A percentile compares a stretch with the other conserved stretches of the same genome.
These are phyloP conservation scores for Antheraea pernyi DNA, from an alignment of 1,140 invertebrate genomes.

Conservation along the genomic window DNA sequence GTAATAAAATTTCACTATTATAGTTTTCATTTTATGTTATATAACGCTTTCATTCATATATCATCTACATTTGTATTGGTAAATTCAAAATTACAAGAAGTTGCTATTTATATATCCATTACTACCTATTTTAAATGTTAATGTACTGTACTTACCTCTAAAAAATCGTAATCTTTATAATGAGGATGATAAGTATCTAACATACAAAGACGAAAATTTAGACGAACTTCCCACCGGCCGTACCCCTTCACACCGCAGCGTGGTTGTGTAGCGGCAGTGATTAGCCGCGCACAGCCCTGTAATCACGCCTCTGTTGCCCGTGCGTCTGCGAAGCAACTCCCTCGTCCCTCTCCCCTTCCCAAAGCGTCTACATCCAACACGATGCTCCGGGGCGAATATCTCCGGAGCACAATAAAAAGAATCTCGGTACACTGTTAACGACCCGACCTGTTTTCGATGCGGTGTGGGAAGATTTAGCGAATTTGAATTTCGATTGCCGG, in stretches of 20 bases:
- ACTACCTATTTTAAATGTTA: too few relatives aligned
- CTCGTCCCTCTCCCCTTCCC: conserved; percentile 24
- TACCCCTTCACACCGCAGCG: conserved; percentile 26
- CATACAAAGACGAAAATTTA: too few relatives aligned
- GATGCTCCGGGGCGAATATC: conserved; percentile 57
- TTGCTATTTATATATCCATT: too few relatives aligned
- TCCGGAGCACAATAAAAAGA: conserved; percentile 63
- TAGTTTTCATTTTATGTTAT: too few relatives aligned
- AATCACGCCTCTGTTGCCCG: conserved; percentile 73
- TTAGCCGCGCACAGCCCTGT: conserved; percentile 67
- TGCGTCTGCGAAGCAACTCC: conserved; percentile 63
- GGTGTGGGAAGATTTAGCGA: conserved; percentile 77
- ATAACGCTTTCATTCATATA: too few relatives aligned
- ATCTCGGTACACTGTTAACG: conserved; percentile 68
- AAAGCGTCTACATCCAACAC: conserved; percentile 19
- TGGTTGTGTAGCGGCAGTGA: conserved; percentile 60
- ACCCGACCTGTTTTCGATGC: conserved; percentile 65
- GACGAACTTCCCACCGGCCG: conserved; percentile 24
- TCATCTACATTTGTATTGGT: too few relatives aligned
- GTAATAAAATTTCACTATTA: too few relatives aligned
- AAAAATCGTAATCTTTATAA: too few relatives aligned
- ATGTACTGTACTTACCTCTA: conserved; percentile 14
- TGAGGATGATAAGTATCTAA: too few relatives aligned
- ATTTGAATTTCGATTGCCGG: conserved; percentile 74
- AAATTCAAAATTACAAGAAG: too few relatives aligned